phyloP scores from a whole-genome alignment of 2,797 vertebrate genomes.

The Microcaecilia unicolor region DNA sequence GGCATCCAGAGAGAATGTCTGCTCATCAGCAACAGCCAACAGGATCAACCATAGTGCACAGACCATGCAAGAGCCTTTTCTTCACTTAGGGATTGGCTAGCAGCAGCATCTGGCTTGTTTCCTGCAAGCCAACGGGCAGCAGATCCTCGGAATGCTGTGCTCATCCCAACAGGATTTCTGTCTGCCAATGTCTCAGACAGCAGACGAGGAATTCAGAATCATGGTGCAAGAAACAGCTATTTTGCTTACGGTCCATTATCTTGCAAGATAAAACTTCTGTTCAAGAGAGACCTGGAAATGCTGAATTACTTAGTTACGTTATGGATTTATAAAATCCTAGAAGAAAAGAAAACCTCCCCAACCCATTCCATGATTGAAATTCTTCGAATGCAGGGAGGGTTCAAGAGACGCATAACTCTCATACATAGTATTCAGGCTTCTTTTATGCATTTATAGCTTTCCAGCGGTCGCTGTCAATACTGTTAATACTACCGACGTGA shows the following conservation, averaged over 20 bases:
- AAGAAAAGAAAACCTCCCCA: conserved; percentile 4
- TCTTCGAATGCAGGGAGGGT: neutral
- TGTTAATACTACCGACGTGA: conserved; percentile 78
- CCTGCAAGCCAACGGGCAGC: too few species aligned
- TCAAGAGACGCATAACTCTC: neutral
- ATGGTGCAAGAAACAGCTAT: conserved; percentile 9
- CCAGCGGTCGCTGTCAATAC: conserved; percentile 87
- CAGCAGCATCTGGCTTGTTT: too few species aligned
- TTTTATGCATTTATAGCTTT: conserved; percentile 75
- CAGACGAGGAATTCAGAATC: neutral
- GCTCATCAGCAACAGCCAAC: too few species aligned
- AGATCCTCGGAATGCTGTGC: neutral
- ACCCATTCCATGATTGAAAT: neutral
- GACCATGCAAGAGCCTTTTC: too few species aligned
- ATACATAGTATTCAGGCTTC: too few species aligned
- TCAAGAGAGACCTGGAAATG: conserved; percentile 1
- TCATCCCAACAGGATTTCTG: conserved; percentile 1
- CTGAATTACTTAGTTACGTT: neutral
- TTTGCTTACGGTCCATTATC: conserved; percentile 1
- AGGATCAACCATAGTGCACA: too few species aligned
- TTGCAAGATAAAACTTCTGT: neutral
- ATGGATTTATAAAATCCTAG: conserved; percentile 11
- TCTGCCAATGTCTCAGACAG: conserved; percentile 4
- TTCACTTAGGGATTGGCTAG: too few species aligned
- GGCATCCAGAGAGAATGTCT: too few species aligned